Percentiles rank a stretch among this genome's conserved stretches.
Evolutionary conservation across 2,888 invertebrate genomes (phyloP).

Genomic region (Drosophila austrosaltans): DNA sequence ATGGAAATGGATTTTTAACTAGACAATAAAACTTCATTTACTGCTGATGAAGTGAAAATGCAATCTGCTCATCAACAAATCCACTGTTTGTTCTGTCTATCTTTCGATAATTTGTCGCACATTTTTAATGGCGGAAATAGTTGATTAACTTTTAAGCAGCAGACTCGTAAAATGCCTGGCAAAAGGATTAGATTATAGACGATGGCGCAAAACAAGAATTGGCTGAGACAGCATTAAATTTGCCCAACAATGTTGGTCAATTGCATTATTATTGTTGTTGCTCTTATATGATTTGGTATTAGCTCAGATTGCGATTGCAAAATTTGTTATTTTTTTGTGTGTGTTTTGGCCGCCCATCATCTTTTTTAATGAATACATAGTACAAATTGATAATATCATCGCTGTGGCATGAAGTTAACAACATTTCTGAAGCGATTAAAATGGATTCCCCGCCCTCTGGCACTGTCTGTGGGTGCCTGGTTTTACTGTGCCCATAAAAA

Average conservation of each 20-base stretch:
- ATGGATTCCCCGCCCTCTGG: background rate
- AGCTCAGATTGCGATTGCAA: constrained; percentile 3
- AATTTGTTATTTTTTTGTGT: background rate
- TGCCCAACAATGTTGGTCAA: background rate
- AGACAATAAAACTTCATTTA: constrained; percentile 32
- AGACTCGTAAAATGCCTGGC: background rate
- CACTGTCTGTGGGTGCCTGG: background rate
- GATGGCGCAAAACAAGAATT: constrained; percentile 16
- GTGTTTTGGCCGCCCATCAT: background rate
- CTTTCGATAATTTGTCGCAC: constrained; percentile 41
- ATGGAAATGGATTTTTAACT: constrained; percentile 1
- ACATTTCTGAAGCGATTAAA: constrained; percentile 42
- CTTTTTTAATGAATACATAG: background rate
- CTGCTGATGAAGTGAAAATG: constrained; percentile 70
- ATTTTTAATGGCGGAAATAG: constrained; percentile 58
- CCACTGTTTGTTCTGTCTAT: background rate
- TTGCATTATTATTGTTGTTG: no score
- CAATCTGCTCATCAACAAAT: constrained; percentile 31
- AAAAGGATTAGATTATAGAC: background rate
- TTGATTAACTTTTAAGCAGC: constrained; percentile 54
- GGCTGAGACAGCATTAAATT: constrained; percentile 25
- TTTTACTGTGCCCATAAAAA: constrained; percentile 20
- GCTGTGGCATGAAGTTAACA: constrained; percentile 10
- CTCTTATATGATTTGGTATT: background rate
- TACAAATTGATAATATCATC: constrained; percentile 48